Percentiles rank a stretch among this genome's conserved stretches.
Conservation (phyloP, 2,113 vertebrate genomes). For the Bagarius yarrelli region DNA sequence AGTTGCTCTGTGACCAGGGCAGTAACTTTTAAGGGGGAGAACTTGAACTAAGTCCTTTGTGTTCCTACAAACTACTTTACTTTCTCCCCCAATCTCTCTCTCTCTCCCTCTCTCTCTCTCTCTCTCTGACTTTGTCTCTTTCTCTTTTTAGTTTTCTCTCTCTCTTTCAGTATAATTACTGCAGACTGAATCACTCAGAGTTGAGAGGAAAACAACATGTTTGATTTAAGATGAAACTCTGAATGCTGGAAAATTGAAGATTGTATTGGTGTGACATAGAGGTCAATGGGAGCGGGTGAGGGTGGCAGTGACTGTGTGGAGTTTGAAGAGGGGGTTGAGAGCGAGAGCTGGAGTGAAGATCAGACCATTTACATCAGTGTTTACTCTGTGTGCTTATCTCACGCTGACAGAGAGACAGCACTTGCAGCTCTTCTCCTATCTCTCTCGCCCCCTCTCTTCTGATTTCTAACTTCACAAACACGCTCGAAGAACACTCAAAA, state of each 20-base stretch:
- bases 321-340: neutral
- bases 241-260: constrained; percentile 23
- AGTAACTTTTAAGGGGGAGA: too few relatives aligned
- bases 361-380: constrained; percentile 31
- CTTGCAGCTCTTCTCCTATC: neutral
- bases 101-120: neutral
- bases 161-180: constrained; percentile 21
- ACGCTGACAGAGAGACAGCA: constrained; percentile 13
- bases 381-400: constrained; percentile 44
- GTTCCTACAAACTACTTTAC: neutral
- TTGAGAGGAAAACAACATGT: neutral
- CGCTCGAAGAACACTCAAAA: neutral
- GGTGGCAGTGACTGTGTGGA: neutral
- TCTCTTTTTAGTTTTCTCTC: neutral
- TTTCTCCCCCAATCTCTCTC: neutral
- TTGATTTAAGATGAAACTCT: constrained; percentile 24
- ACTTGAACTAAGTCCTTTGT: too few relatives aligned
- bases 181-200: neutral
- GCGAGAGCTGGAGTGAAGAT: constrained; percentile 4
- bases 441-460: neutral
- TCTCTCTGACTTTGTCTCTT: neutral
- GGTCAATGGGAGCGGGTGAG: neutral
- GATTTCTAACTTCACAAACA: neutral
- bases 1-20: too few relatives aligned
- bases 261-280: constrained; percentile 22